Conservation (phyloP, 2,888 invertebrate species). For the Cheiracanthium punctorium region DNA sequence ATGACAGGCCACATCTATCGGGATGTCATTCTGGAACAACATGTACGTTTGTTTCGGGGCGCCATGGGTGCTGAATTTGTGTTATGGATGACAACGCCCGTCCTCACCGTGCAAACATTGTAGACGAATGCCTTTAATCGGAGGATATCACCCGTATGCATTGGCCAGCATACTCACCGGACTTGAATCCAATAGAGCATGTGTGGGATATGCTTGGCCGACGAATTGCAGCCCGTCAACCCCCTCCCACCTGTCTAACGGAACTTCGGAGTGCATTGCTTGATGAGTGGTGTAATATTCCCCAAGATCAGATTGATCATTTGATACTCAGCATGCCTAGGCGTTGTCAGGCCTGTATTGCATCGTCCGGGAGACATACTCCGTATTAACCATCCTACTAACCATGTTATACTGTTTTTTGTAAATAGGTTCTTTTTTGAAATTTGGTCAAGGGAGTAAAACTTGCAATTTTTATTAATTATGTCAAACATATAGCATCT, state of each 20-base stretch:
- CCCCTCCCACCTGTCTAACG: not conserved
- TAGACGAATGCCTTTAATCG: not conserved
- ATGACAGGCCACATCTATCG: conserved; percentile 23
- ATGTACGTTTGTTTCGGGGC: conserved; percentile 15
- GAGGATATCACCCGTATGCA: not conserved
- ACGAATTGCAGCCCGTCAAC: not conserved
- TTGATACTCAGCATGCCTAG: too few relatives aligned
- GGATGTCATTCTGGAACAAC: conserved; percentile 27
- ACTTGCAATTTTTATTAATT: too few relatives aligned
- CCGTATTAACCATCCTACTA: too few relatives aligned
- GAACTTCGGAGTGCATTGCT: not conserved
- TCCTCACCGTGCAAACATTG: conserved; percentile 18
- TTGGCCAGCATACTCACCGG: not conserved
- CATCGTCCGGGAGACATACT: too few relatives aligned
- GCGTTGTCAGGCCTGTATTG: too few relatives aligned
- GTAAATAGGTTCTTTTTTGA: too few relatives aligned
- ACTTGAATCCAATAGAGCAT: not conserved
- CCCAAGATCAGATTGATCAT: too few relatives aligned
- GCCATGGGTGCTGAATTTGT: conserved; percentile 1
- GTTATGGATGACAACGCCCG: conserved; percentile 13
- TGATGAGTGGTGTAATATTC: not conserved
- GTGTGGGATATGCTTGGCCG: not conserved
- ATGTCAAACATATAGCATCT: too few relatives aligned
- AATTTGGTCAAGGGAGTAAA: too few relatives aligned
- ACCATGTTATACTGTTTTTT: too few relatives aligned